A percentile compares a stretch with the other conserved stretches of the same genome.
Evolutionary conservation across 23 tunicate species (phyloP).

Genomic region (Aplidium turbinatum): DNA sequence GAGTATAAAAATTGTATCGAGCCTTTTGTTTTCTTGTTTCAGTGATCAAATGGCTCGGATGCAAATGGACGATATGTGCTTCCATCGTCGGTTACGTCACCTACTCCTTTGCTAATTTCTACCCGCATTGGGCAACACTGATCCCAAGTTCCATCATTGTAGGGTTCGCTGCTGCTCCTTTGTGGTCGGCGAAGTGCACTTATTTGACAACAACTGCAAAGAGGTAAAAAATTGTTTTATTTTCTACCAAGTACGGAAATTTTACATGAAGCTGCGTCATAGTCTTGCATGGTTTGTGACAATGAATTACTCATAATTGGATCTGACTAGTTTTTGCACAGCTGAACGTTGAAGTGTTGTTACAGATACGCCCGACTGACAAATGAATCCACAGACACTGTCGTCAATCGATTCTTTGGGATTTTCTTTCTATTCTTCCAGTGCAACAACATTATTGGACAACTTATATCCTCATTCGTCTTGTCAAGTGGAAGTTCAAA

Average conservation of each 20-base stretch:
- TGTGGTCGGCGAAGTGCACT: conserved; percentile 96
- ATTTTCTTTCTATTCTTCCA: conserved; percentile 93
- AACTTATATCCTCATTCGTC: conserved; percentile 86
- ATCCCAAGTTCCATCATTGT: conserved; percentile 89
- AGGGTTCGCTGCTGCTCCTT: conserved; percentile 89
- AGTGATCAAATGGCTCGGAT: conserved; percentile 76
- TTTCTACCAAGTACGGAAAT: background rate
- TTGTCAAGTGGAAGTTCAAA: conserved; percentile 64
- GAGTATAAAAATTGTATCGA: too few species aligned
- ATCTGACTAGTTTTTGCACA: too few species aligned
- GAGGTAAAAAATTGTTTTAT: conserved; percentile 34
- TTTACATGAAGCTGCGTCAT: too few species aligned
- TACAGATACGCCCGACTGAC: conserved; percentile 61
- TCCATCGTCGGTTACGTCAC: conserved; percentile 83
- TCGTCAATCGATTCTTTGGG: conserved; percentile 96
- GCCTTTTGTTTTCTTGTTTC: conserved; percentile 18
- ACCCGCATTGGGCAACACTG: conserved; percentile 92
- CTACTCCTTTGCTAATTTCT: conserved; percentile 83
- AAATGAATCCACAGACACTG: conserved; percentile 59
- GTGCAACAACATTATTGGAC: conserved; percentile 79
- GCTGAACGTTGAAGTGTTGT: too few species aligned
- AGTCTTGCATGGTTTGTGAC: too few species aligned
- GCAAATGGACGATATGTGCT: conserved; percentile 87
- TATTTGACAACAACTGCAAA: conserved; percentile 80
- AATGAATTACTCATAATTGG: too few species aligned